Evolutionary conservation across 2,113 vertebrate genomes (phyloP), one percentile per base, ranked within the genome.

Genomic region (Artemisiospiza belli): DNA sequence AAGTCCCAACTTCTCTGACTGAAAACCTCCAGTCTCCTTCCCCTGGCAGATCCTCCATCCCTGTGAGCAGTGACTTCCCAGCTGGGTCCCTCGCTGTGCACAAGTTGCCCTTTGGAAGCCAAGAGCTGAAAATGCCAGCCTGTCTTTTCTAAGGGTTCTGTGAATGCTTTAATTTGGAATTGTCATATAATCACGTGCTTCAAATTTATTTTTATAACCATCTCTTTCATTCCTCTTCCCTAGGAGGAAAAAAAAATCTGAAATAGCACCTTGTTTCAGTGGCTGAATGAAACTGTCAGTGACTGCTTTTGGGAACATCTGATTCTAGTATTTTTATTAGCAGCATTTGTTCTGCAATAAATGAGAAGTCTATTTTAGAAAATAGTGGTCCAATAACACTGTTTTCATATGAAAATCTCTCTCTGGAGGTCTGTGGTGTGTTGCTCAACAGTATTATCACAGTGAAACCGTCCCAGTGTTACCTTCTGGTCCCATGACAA

Each of bases 261-360:
- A 55, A 67, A 41, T 87, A 88, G 19, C 44, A 54, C 35, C 46
- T 84, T 43, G 9, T 90, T 93, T 90, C 79, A 77, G 3, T 70
- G 68, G 22, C 52, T 92, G 83, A 83, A 83, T 87, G 89, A 83
- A 92, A 47, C 57, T 78, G 59, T 64, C 86, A 83, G 57, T 41
- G 52, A 43, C 61, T 74, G 61, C 47, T 93, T 90, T 89, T 7
- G 69, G 68, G 47, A 94, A 52, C 92, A 43, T 49, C 61, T 78
- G 9, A 24, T 63, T 83, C 43, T 88, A 59, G 23, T 83, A 31
- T 63, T 92, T 87, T 83, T 91, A 55, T 86, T 94, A 46, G 52
- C 52, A 91, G 27, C 80, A 63, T 92, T 95, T 95, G 31, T 81
- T 92, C 76, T 78, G 43, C 46, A 57, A 11, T 90, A 87, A 78